phyloP scores from a whole-genome alignment of 2,113 vertebrate species.

The Mobula hypostoma region DNA sequence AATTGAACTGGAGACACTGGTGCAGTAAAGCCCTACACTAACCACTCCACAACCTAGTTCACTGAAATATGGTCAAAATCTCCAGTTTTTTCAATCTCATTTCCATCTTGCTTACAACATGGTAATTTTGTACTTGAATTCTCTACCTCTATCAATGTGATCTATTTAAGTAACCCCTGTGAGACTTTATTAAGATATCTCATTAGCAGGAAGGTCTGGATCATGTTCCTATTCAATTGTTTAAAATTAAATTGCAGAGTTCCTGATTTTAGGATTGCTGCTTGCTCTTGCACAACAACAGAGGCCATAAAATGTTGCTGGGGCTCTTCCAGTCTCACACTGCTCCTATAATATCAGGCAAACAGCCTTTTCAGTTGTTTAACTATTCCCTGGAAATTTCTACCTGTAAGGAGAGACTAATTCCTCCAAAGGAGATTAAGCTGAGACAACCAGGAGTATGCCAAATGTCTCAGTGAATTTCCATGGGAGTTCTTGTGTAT shows the following conservation, averaged over 20 bases:
- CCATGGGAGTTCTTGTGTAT: background rate
- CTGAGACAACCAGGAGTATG: background rate
- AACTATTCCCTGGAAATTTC: background rate
- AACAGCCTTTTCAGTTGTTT: background rate
- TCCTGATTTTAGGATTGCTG: background rate
- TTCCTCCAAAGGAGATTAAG: background rate
- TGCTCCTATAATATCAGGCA: background rate
- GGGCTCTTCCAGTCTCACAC: background rate
- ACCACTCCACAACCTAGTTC: background rate
- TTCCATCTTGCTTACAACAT: background rate
- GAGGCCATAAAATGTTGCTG: background rate
- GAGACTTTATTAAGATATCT: background rate
- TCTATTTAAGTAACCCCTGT: background rate
- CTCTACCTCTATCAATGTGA: background rate
- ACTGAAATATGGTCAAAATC: background rate
- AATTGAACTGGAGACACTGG: too few relatives aligned
- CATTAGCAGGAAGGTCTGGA: background rate
- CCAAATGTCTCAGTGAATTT: background rate
- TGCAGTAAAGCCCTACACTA: too few relatives aligned
- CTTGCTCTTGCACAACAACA: background rate
- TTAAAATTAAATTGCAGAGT: slow-evolving; percentile 14
- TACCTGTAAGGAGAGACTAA: background rate
- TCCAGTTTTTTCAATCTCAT: background rate
- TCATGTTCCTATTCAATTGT: background rate
- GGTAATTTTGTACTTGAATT: background rate